Percentiles rank a stretch among this genome's conserved stretches.
Conservation (phyloP, 2,797 vertebrate species). For the Muraenolepis orangiensis region DNA sequence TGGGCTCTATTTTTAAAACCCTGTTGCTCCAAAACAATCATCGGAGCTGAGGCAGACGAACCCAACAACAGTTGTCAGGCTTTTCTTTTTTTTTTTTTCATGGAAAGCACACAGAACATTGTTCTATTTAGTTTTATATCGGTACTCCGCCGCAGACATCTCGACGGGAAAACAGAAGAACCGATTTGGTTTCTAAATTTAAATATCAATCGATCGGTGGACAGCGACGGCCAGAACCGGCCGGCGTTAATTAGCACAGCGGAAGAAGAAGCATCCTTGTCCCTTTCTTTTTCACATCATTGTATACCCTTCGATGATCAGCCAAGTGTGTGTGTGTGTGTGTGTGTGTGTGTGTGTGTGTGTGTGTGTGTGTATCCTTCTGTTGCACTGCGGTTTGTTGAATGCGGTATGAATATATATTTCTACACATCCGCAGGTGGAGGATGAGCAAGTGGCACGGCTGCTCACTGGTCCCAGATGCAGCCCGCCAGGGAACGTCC, state of each 20-base stretch:
- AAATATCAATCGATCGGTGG: not conserved
- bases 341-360: too few species aligned
- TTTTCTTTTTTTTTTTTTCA: not conserved
- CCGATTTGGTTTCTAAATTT: too few species aligned
- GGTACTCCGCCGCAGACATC: not conserved
- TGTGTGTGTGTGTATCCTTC: not conserved
- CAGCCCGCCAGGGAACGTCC: slow-evolving; percentile 69
- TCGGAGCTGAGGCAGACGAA: not conserved
- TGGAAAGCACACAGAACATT: not conserved
- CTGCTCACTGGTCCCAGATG: slow-evolving; percentile 85
- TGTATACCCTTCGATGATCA: not conserved
- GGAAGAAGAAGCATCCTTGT: not conserved
- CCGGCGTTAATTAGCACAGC: not conserved
- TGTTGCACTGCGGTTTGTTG: not conserved
- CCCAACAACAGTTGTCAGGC: not conserved
- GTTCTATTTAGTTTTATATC: not conserved
- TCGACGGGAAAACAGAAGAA: not conserved
- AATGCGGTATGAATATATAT: slow-evolving; percentile 5
- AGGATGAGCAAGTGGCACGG: slow-evolving; percentile 83
- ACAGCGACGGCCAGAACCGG: not conserved
- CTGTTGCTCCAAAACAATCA: not conserved
- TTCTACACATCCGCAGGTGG: slow-evolving; percentile 76
- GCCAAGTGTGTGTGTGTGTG: too few species aligned
- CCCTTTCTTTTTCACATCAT: not conserved
- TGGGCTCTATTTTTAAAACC: not conserved